These are phyloP conservation scores for Cosmia trapezina DNA, from an alignment of 2,888 invertebrate species.

Conservation along the genomic window DNA sequence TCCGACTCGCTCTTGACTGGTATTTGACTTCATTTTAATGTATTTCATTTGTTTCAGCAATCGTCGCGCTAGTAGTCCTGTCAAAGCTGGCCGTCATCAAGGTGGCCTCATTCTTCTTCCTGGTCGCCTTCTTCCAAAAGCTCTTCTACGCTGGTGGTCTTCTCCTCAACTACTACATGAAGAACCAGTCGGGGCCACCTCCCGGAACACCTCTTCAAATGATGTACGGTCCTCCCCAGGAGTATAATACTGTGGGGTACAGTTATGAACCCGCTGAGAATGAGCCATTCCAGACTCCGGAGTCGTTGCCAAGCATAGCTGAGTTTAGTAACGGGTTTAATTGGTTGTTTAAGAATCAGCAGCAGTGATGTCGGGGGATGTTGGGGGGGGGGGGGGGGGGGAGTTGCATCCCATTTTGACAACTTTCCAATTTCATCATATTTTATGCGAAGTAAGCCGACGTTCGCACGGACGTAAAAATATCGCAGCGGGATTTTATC, in stretches of 20 bases:
- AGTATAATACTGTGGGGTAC: slow-evolving; percentile 86
- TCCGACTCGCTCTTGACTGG: too few relatives aligned
- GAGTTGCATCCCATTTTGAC: slow-evolving; percentile 5
- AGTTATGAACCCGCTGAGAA: slow-evolving; percentile 83
- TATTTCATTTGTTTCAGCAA: slow-evolving; percentile 73
- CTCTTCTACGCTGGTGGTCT: slow-evolving; percentile 81
- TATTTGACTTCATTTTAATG: too few relatives aligned
- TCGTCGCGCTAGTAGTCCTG: slow-evolving; percentile 79
- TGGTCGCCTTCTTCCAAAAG: slow-evolving; percentile 86
- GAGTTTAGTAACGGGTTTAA: slow-evolving; percentile 77
- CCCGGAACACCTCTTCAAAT: slow-evolving; percentile 62
- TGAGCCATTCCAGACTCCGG: slow-evolving; percentile 71
- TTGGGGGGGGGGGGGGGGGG: too few relatives aligned
- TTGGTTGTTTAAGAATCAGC: slow-evolving; percentile 77
- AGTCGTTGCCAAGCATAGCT: slow-evolving; percentile 72
- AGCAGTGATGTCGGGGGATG: background rate
- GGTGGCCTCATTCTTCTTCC: slow-evolving; percentile 79
- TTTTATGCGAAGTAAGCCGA: too few relatives aligned
- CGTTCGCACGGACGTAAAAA: too few relatives aligned
- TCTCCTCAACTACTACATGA: slow-evolving; percentile 81
- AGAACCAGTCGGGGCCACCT: slow-evolving; percentile 65
- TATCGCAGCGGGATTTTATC: too few relatives aligned
- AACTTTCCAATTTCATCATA: too few relatives aligned
- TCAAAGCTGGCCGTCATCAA: slow-evolving; percentile 84
- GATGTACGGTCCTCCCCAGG: slow-evolving; percentile 80